Conservation (phyloP, 2,113 vertebrate genomes). For the Pteruthius melanotis region DNA sequence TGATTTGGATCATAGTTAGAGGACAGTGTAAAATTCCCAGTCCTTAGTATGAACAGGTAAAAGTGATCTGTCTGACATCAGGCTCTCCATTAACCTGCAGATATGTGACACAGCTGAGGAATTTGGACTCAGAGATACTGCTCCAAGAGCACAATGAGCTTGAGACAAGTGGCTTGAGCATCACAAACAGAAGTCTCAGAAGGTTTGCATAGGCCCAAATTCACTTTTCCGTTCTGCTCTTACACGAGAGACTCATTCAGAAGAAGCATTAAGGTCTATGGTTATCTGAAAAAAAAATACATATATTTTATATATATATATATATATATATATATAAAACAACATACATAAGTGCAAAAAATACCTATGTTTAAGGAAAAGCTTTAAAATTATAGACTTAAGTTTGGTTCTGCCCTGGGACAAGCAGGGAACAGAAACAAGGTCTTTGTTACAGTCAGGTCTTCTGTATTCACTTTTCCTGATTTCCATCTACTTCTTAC, state of each 20-base stretch:
- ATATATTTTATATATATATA: no score
- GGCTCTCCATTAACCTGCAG: not conserved
- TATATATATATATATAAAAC: no score
- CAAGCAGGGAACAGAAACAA: not conserved
- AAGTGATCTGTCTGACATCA: not conserved
- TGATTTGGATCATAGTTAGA: not conserved
- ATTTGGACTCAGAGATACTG: not conserved
- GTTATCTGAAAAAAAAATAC: not conserved
- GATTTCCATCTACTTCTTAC: not conserved
- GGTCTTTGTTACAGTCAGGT: accelerated
- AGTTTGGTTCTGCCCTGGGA: not conserved
- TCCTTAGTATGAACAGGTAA: not conserved
- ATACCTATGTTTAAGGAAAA: not conserved
- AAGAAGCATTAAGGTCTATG: not conserved
- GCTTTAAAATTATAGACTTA: not conserved
- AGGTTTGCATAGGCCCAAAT: not conserved
- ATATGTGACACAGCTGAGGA: not conserved
- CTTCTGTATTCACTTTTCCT: not conserved
- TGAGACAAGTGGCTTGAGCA: not conserved
- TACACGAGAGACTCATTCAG: not conserved
- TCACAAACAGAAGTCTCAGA: not conserved
- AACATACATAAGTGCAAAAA: not conserved
- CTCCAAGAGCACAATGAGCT: not conserved
- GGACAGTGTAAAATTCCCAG: not conserved
- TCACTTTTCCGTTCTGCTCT: not conserved